A percentile compares a stretch with the other conserved stretches of the same genome.
Conservation (phyloP, 2,888 invertebrate species). For the Nymphalis c-album region DNA sequence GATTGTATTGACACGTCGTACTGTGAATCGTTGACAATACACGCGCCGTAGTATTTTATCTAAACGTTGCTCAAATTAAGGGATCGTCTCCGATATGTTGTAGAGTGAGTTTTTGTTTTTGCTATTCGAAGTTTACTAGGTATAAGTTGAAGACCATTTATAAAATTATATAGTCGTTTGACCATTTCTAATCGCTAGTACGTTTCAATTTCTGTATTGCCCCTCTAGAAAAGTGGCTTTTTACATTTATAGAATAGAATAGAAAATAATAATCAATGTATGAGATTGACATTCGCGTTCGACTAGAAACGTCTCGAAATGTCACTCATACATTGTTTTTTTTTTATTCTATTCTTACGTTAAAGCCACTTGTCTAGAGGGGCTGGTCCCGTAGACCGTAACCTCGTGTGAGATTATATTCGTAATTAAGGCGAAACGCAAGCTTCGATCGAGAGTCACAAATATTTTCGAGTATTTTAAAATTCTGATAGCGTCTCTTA, state of each 20-base stretch:
- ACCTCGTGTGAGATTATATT: slow-evolving; percentile 42
- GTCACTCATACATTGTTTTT: too few species aligned
- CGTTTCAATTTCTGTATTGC: slow-evolving; percentile 19
- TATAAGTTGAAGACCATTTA: slow-evolving; percentile 32
- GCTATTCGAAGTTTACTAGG: slow-evolving; percentile 43
- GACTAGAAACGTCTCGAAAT: too few species aligned
- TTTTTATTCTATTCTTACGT: too few species aligned
- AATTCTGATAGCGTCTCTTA: background rate
- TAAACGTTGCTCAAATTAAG: slow-evolving; percentile 76
- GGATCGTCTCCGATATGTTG: slow-evolving; percentile 43
- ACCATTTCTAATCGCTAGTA: slow-evolving; percentile 20
- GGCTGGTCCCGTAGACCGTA: slow-evolving; percentile 16
- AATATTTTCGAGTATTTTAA: slow-evolving; percentile 13
- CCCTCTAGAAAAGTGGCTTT: too few species aligned
- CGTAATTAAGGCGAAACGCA: slow-evolving; percentile 40
- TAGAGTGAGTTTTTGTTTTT: slow-evolving; percentile 45
- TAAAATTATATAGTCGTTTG: slow-evolving; percentile 16
- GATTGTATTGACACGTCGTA: slow-evolving; percentile 63
- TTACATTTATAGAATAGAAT: too few species aligned
- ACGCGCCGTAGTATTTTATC: slow-evolving; percentile 62
- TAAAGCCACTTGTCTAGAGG: too few species aligned
- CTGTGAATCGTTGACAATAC: slow-evolving; percentile 80
- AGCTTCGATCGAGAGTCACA: slow-evolving; percentile 14
- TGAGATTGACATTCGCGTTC: too few species aligned
- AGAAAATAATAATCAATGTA: too few species aligned